phyloP scores from a whole-genome alignment of 30 jellyfish, hydroid and myxozoan species.

The Cassiopea xamachana region DNA sequence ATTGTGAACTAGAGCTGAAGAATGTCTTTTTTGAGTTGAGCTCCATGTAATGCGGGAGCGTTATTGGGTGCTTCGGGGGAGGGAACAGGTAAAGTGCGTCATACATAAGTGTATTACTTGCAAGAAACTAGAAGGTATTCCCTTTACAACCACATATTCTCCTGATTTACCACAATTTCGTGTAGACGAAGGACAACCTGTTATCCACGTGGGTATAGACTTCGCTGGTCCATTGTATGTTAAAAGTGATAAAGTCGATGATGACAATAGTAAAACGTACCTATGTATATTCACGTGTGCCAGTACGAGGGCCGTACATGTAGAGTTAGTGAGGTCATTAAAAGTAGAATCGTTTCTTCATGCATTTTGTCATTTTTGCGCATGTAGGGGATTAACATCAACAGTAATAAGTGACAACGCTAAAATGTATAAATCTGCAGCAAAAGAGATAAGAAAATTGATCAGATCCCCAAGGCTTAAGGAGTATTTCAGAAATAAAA shows the following conservation, averaged over 20 bases:
- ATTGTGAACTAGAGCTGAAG: no score
- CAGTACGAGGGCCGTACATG: slow-evolving; percentile 68
- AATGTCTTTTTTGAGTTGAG: no score
- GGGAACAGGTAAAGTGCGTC: not conserved
- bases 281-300: slow-evolving; percentile 58
- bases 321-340: slow-evolving; percentile 35
- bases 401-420: slow-evolving; percentile 3
- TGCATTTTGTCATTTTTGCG: slow-evolving; percentile 13
- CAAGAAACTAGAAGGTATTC: slow-evolving; percentile 26
- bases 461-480: slow-evolving; percentile 50
- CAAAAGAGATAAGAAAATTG: slow-evolving; percentile 36
- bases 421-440: slow-evolving; percentile 25
- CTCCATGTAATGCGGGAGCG: not conserved
- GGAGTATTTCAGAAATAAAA: slow-evolving; percentile 2
- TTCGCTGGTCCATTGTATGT: slow-evolving; percentile 40
- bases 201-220: slow-evolving; percentile 22
- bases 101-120: slow-evolving; percentile 9
- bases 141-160: not conserved
- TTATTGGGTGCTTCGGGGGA: slow-evolving; percentile 2
- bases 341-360: slow-evolving; percentile 11
- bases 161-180: slow-evolving; percentile 24
- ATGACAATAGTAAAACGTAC: slow-evolving; percentile 5
- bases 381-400: slow-evolving; percentile 33
- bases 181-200: slow-evolving; percentile 35
- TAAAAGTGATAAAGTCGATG: not conserved